A percentile compares a stretch with the other conserved stretches of the same genome.
These are phyloP conservation scores for Helicoverpa armigera DNA, from an alignment of 1,140 invertebrate genomes.

Conservation along the genomic window DNA sequence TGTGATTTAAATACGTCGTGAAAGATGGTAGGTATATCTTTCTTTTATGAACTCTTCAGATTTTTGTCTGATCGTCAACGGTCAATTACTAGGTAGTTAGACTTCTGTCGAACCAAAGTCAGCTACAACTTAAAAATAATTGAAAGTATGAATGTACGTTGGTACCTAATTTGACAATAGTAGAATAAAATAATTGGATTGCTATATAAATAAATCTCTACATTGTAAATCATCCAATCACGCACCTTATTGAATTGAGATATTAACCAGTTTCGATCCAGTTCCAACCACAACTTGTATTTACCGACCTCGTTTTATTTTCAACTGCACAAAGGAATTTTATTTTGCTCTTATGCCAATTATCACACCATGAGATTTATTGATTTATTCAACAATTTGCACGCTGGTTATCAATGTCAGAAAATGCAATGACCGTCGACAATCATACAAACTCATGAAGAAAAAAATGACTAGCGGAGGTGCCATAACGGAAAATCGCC, in stretches of 20 bases:
- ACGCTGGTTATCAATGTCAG: not conserved
- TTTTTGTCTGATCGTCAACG: too few species aligned
- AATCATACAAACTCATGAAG: not conserved
- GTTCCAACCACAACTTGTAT: constrained; percentile 7
- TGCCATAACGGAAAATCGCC: too few species aligned
- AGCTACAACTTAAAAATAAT: too few species aligned
- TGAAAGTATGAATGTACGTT: not conserved
- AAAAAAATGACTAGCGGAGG: too few species aligned
- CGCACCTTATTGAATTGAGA: not conserved
- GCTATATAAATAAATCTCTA: not conserved
- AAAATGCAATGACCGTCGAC: constrained; percentile 7
- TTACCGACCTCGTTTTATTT: constrained; percentile 17
- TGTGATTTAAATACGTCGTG: not conserved
- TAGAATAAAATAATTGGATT: not conserved
- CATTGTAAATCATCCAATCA: not conserved
- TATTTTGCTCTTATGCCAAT: constrained; percentile 10
- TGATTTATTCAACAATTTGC: not conserved
- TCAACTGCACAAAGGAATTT: not conserved
- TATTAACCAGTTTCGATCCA: constrained; percentile 12
- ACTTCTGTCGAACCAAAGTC: too few species aligned
- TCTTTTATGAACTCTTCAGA: too few species aligned
- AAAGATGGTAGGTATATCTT: too few species aligned
- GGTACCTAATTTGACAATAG: too few species aligned
- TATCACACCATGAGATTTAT: not conserved
- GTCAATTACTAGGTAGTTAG: too few species aligned